These are phyloP conservation scores for Erethizon dorsatum DNA, from an alignment of 2,797 vertebrate genomes.

Conservation along the genomic window DNA sequence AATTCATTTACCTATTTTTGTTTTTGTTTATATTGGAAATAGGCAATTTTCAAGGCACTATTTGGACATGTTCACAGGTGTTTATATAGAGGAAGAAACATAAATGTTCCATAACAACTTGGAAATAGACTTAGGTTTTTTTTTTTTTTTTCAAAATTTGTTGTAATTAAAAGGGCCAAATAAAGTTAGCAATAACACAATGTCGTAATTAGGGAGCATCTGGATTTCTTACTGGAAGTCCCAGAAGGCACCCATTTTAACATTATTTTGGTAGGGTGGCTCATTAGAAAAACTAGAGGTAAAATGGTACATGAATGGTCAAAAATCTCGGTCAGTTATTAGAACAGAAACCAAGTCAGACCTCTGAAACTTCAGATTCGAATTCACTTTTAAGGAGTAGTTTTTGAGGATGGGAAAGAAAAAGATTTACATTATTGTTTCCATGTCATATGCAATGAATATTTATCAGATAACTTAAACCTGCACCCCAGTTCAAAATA, in stretches of 20 bases:
- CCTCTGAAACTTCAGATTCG: not conserved
- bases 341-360: not conserved
- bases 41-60: not conserved
- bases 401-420: not conserved
- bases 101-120: not conserved
- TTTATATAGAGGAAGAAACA: not conserved
- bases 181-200: not conserved
- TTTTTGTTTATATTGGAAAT: not conserved
- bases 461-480: conserved; percentile 5
- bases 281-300: not conserved
- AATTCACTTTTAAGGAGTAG: not conserved
- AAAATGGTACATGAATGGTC: not conserved
- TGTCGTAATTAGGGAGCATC: not conserved
- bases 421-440: not conserved
- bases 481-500: not conserved
- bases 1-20: not conserved
- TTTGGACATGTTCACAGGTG: not conserved
- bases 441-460: not conserved
- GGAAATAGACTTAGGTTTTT: not conserved
- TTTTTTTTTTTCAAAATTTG: not conserved
- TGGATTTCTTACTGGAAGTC: not conserved
- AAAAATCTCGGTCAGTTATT: not conserved
- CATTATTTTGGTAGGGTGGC: not conserved
- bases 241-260: not conserved
- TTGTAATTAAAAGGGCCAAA: not conserved